Evolutionary conservation across 2,113 vertebrate species (phyloP), one percentile per base, ranked within the genome.

Genomic region (Micronycteris hirsuta): DNA sequence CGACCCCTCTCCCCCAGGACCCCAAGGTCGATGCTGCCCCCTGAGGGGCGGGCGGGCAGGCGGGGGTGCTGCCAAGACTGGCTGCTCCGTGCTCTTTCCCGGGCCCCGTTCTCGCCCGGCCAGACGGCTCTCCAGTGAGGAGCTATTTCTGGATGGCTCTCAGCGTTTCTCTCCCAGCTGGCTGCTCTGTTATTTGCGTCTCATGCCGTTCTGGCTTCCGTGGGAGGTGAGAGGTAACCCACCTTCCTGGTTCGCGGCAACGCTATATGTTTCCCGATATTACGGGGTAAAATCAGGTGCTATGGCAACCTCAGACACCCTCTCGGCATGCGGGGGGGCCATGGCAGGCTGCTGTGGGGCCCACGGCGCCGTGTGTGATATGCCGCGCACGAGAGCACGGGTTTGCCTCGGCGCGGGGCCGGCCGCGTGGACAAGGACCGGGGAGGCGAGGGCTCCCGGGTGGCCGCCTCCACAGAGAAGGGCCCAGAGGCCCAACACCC

Each of bases 121-220:
- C 54, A 80, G 71, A 94, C 82, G 86, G 91, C 87, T 73, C 83
- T 78, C 81, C 45, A 38, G n/a, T 31, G 68, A 95, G 43, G 52
- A 56, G 78, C 93, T 94, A 86, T 95, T 97, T 94, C 85, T 93
- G 86, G 92, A 33, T 43, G 22, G 1, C n/a, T 52, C 95, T 94
- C 16, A 88, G 36, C 7, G 2, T 91, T 96, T 93, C 86, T 82
- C 86, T 96, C 68, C 68, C 89, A 94, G 86, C 89, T 94, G 78
- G 56, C 47, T 54, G 87, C 86, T 92, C 20, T 28, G 47, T 84
- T 87, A 56, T 96, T 80, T 84, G 74, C 38, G 38, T 87, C 52
- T 61, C 80, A 1, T 43, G 38, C 11, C n/a, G 11, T 68, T 3
- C 70, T 93, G 36, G 70, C 12, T 76, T 96, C 93, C 15, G 4